These are phyloP conservation scores for Pangasianodon gigas DNA, from an alignment of 2,113 vertebrate species.

Conservation along the genomic window DNA sequence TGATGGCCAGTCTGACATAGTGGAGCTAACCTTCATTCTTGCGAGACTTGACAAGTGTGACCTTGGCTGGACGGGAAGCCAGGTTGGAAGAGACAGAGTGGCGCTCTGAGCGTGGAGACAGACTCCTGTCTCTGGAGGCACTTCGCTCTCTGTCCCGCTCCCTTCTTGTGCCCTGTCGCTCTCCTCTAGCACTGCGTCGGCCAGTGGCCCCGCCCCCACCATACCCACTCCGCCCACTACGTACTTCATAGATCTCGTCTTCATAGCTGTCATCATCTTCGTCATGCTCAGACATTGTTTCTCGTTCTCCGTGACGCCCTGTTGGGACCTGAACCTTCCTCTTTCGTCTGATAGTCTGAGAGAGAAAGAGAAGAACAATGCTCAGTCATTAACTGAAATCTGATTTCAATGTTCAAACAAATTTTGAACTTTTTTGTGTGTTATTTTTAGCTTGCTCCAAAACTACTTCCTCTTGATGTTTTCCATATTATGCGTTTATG, in stretches of 20 bases:
- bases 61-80: conserved; percentile 90
- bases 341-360: conserved; percentile 96
- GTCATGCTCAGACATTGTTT: conserved; percentile 89
- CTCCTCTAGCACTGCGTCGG: conserved; percentile 75
- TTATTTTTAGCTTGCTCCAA: background rate
- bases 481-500: background rate
- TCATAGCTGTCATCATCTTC: conserved; percentile 96
- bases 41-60: conserved; percentile 94
- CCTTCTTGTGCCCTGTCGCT: conserved; percentile 78
- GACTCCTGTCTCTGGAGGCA: conserved; percentile 88
- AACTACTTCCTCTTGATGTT: background rate
- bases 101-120: conserved; percentile 88
- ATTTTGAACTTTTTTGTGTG: background rate
- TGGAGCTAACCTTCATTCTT: conserved; percentile 94
- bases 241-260: conserved; percentile 85
- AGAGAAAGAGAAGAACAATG: conserved; percentile 1
- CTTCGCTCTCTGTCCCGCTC: conserved; percentile 84
- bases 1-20: conserved; percentile 56
- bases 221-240: conserved; percentile 78
- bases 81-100: conserved; percentile 87
- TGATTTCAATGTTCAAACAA: background rate
- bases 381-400: background rate
- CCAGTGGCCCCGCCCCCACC: conserved; percentile 71
- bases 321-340: conserved; percentile 94
- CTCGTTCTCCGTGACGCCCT: conserved; percentile 84